Conservation (phyloP, 1,140 invertebrate species). For the Zaprionus vittiger region DNA sequence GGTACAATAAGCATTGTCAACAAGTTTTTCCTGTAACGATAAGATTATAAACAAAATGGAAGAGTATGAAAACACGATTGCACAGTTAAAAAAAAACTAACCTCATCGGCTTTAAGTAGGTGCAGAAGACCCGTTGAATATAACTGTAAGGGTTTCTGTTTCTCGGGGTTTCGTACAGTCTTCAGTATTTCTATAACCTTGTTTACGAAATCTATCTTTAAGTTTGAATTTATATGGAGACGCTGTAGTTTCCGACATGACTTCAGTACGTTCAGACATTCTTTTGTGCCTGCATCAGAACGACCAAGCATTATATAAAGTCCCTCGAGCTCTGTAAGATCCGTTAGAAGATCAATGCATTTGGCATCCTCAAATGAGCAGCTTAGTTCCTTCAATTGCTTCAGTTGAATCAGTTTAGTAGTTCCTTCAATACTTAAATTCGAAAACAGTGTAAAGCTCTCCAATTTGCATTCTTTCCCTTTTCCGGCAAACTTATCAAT, state of each 20-base stretch:
- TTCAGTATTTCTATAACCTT: conserved; percentile 8
- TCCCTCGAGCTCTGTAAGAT: conserved; percentile 17
- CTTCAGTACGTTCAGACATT: conserved; percentile 19
- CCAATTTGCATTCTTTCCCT: background rate
- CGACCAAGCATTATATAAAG: conserved; percentile 28
- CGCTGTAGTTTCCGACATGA: conserved; percentile 11
- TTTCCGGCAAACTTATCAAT: conserved; percentile 10
- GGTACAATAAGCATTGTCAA: conserved; percentile 19
- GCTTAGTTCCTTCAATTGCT: conserved; percentile 7
- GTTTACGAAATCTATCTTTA: conserved; percentile 14
- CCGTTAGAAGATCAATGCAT: conserved; percentile 26
- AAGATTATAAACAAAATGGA: background rate
- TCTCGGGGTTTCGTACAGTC: conserved; percentile 1
- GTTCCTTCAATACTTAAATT: conserved; percentile 15
- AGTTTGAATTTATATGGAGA: conserved; percentile 28
- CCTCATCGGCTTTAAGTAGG: conserved; percentile 16
- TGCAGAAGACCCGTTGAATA: conserved; percentile 26
- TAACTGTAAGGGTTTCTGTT: conserved; percentile 27
- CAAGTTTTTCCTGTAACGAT: conserved; percentile 16
- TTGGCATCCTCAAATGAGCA: conserved; percentile 19
- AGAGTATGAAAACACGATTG: no score
- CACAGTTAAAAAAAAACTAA: background rate
- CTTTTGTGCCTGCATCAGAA: background rate
- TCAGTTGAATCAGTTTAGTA: conserved; percentile 11
- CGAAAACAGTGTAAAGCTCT: background rate